A percentile compares a stretch with the other conserved stretches of the same genome.
Conservation (phyloP, 2,113 vertebrate genomes). For the Copsychus sechellarum region DNA sequence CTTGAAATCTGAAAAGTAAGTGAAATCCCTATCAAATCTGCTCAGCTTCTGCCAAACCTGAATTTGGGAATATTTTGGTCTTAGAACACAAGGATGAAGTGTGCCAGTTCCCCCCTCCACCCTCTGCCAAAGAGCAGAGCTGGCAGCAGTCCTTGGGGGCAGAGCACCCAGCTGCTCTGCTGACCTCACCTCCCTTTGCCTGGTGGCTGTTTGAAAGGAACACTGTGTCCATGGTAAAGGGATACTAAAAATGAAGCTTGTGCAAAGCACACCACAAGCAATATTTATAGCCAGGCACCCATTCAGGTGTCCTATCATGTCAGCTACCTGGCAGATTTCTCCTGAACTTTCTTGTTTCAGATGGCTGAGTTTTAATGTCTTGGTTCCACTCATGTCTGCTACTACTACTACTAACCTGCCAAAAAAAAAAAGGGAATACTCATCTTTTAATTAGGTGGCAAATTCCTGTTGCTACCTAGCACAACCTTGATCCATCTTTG, state of each 20-base stretch:
- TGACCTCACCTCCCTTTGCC: not conserved
- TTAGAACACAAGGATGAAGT: not conserved
- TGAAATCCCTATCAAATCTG: not conserved
- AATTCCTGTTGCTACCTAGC: not conserved
- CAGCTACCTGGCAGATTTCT: not conserved
- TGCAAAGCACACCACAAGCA: not conserved
- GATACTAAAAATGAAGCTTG: not conserved
- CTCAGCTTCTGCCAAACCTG: not conserved
- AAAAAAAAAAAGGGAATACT: not conserved
- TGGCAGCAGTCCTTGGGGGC: not conserved
- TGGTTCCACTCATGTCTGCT: not conserved
- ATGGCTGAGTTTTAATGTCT: not conserved
- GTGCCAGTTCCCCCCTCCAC: not conserved
- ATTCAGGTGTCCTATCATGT: not conserved
- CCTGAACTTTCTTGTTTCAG: slow-evolving; percentile 1
- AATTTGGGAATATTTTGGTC: not conserved
- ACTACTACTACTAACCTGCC: not conserved
- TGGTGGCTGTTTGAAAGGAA: not conserved
- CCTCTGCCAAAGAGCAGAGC: not conserved
- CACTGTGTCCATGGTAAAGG: not conserved
- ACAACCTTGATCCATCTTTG: not conserved
- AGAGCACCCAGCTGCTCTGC: not conserved
- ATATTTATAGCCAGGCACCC: not conserved
- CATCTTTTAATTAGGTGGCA: not conserved
- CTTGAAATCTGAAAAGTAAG: not conserved